Conservation (phyloP, 2,888 invertebrate species). For the Campaea margaritaria region DNA sequence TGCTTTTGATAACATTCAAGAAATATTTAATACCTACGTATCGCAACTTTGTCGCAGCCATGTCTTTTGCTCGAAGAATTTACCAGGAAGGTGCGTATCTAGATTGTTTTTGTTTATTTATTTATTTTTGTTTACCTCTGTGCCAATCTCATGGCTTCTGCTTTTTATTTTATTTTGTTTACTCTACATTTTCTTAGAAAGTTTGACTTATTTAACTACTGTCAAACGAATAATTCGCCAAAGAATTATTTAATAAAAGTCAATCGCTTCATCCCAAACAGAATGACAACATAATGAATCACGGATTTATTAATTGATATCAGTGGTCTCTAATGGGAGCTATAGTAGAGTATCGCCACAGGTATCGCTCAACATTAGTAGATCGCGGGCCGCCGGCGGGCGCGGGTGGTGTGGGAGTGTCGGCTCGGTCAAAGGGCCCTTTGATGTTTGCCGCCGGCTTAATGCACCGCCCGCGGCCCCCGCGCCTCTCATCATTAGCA, state of each 20-base stretch:
- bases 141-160: too few relatives aligned
- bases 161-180: too few relatives aligned
- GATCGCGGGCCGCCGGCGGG: slow-evolving; percentile 46
- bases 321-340: slow-evolving; percentile 54
- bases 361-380: slow-evolving; percentile 48
- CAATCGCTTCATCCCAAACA: slow-evolving; percentile 48
- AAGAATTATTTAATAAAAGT: slow-evolving; percentile 28
- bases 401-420: slow-evolving; percentile 76
- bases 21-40: not conserved
- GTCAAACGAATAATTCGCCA: too few relatives aligned
- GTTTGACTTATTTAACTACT: too few relatives aligned
- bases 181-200: too few relatives aligned
- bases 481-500: slow-evolving; percentile 83
- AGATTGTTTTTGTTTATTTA: too few relatives aligned
- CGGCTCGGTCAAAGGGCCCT: slow-evolving; percentile 84
- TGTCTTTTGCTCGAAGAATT: too few relatives aligned
- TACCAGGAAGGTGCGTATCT: too few relatives aligned
- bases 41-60: too few relatives aligned
- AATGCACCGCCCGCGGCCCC: slow-evolving; percentile 84
- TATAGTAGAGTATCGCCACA: slow-evolving; percentile 39
- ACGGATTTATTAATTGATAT: slow-evolving; percentile 72
- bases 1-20: not conserved
- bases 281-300: slow-evolving; percentile 59
- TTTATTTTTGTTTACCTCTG: too few relatives aligned
- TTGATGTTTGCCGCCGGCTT: slow-evolving; percentile 85